Percentiles rank a stretch among this genome's conserved stretches.
These are phyloP conservation scores for Rhagium mordax DNA, from an alignment of 2,888 invertebrate species.

Conservation along the genomic window DNA sequence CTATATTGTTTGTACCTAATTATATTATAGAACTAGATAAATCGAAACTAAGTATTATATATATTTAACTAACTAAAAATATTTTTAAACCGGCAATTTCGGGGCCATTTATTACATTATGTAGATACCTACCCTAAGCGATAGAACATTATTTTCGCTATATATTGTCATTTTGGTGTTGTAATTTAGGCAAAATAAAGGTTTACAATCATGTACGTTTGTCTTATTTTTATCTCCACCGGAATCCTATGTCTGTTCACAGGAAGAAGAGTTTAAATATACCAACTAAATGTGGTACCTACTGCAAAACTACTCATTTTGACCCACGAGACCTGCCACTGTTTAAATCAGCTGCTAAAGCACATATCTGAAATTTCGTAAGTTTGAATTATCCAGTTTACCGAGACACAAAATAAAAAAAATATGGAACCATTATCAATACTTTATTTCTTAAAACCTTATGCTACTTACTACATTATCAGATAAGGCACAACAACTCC, in stretches of 20 bases:
- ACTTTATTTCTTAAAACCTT: neutral
- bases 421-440: neutral
- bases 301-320: no score
- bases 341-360: no score
- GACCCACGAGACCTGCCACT: no score
- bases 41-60: neutral
- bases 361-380: no score
- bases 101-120: constrained; percentile 33
- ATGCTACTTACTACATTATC: constrained; percentile 18
- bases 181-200: constrained; percentile 21
- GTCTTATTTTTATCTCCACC: neutral
- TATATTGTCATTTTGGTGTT: constrained; percentile 28
- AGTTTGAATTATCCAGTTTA: no score
- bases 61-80: neutral
- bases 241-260: no score
- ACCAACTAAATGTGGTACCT: no score
- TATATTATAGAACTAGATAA: neutral
- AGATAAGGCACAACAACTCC: constrained; percentile 65
- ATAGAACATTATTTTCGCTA: constrained; percentile 38
- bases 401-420: no score
- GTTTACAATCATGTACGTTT: constrained; percentile 7
- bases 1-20: neutral
- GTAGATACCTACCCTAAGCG: constrained; percentile 15
- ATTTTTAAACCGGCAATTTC: constrained; percentile 34
- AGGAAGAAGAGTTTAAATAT: no score